These are phyloP conservation scores for Ammospiza nelsoni DNA, from an alignment of 2,113 vertebrate genomes.

Conservation along the genomic window DNA sequence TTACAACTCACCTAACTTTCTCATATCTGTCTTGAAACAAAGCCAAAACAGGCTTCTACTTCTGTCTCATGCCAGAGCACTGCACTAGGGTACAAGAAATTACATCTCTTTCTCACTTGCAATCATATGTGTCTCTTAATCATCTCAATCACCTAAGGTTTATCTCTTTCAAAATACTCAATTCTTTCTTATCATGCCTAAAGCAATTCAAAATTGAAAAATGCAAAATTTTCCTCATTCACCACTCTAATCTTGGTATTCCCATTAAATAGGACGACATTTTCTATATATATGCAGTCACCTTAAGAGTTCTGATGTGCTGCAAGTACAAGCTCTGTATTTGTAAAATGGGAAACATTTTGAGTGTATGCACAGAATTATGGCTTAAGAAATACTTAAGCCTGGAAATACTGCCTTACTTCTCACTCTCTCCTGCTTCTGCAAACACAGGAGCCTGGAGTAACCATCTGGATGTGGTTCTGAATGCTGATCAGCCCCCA, in stretches of 20 bases:
- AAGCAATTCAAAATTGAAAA: neutral
- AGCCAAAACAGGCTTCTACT: neutral
- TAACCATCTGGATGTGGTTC: neutral
- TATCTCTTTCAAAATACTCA: neutral
- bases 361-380: neutral
- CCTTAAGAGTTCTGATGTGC: neutral
- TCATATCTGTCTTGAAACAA: neutral
- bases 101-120: neutral
- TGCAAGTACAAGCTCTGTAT: neutral
- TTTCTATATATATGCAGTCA: neutral
- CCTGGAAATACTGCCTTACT: neutral
- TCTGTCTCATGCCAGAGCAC: neutral
- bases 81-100: neutral
- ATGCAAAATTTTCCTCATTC: neutral
- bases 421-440: neutral
- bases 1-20: neutral
- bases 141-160: neutral
- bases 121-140: neutral
- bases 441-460: neutral
- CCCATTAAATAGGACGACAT: neutral
- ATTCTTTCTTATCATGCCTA: neutral
- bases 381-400: neutral
- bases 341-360: neutral
- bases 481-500: neutral
- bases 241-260: neutral